A percentile compares a stretch with the other conserved stretches of the same genome.
Conservation (phyloP, 2,113 vertebrate species). For the Tringa solitaria region DNA sequence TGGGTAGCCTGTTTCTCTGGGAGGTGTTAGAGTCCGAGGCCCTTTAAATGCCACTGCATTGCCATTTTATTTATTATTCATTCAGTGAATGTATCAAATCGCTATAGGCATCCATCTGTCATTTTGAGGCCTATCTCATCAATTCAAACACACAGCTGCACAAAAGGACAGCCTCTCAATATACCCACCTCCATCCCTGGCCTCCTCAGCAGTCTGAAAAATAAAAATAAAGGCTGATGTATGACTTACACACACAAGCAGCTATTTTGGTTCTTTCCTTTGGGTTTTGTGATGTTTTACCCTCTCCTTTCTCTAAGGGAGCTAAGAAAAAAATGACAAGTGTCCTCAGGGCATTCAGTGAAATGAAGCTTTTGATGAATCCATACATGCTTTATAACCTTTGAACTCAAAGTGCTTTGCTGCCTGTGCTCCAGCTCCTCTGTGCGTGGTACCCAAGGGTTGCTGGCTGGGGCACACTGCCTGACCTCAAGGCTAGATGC, state of each 20-base stretch:
- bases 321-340: background rate
- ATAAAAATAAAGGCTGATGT: constrained; percentile 5
- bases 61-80: constrained; percentile 50
- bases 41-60: constrained; percentile 21
- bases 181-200: background rate
- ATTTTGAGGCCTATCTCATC: constrained; percentile 1
- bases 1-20: background rate
- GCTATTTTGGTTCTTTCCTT: background rate
- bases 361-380: background rate
- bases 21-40: background rate
- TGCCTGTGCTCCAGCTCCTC: background rate
- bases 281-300: background rate
- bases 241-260: background rate
- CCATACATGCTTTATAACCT: background rate
- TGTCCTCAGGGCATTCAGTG: background rate
- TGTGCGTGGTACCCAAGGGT: accelerated
- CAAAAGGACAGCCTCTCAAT: background rate
- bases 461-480: background rate
- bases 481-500: background rate
- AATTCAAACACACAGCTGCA: background rate
- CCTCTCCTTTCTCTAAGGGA: background rate
- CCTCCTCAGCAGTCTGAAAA: background rate
- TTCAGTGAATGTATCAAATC: constrained; percentile 29
- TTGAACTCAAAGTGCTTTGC: background rate
- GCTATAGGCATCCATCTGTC: constrained; percentile 39